These are phyloP conservation scores for Enteromius unitaeniatus DNA, from an alignment of 2,797 vertebrate genomes.

Conservation along the genomic window DNA sequence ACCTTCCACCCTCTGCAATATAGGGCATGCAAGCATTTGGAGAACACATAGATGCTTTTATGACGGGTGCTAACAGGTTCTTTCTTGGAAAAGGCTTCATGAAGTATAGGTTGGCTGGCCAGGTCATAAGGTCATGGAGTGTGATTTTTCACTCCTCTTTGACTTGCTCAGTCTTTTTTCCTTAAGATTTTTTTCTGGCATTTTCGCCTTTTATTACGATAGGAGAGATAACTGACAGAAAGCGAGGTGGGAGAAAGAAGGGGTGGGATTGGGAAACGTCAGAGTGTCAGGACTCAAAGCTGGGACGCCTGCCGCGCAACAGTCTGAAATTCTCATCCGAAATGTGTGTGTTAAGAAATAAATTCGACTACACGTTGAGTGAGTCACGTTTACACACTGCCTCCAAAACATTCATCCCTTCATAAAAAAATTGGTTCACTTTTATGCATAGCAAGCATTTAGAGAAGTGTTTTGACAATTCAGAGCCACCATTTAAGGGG, in stretches of 20 bases:
- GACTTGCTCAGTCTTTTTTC: not conserved
- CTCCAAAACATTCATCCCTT: not conserved
- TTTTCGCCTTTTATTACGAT: not conserved
- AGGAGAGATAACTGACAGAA: not conserved
- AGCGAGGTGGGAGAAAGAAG: not conserved
- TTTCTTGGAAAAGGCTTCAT: constrained; percentile 24
- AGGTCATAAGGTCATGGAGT: constrained; percentile 47
- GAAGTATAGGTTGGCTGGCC: constrained; percentile 48
- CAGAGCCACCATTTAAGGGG: not conserved
- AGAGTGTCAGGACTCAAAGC: not conserved
- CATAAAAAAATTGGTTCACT: not conserved
- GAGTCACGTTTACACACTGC: not conserved
- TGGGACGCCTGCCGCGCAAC: not conserved
- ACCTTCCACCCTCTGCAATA: not conserved
- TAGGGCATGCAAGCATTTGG: constrained; percentile 8
- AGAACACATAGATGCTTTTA: constrained; percentile 29
- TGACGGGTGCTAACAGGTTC: constrained; percentile 46
- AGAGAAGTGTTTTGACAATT: not conserved
- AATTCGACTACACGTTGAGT: not conserved
- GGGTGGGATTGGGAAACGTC: not conserved
- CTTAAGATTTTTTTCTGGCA: not conserved
- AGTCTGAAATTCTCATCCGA: not conserved
- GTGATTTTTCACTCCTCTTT: constrained; percentile 12
- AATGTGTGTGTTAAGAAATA: not conserved
- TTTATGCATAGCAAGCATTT: not conserved